Evolutionary conservation across 2,797 vertebrate species (phyloP), one percentile per base, ranked within the genome.

Genomic region (Heliangelus exortis): DNA sequence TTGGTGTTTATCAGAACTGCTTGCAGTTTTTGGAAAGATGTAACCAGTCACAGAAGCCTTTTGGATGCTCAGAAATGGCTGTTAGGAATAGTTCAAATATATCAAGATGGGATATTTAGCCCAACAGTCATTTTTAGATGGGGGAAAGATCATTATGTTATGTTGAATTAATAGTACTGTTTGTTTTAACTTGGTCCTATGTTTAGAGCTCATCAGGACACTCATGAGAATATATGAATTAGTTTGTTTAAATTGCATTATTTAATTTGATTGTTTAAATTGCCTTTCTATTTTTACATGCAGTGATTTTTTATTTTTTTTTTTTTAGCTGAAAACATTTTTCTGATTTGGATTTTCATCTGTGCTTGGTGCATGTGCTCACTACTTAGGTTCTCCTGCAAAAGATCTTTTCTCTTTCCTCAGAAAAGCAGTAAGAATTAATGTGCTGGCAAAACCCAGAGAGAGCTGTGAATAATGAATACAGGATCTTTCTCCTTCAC

Each of bases 211-310:
- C 55, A 43, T 94, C 66, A 91, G 61, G 71, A 48, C 29, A 41
- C 87, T 31, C 74, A 13, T 55, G 77, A 71, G 92, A 88, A 67
- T 57, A 50, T 26, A 58, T 61, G 71, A 93, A 88, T 88, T 86
- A 71, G 73, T 81, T 93, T 75, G 61, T 87, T 94, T 91, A 94
- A 95, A 92, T 96, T 95, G 84, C 53, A 39, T 93, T 95, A 93
- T 94, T 94, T 93, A 90, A 94, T 92, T 84, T 81, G 68, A 89
- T 87, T 90, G 84, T 94, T 94, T 90, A 68, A 94, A 94, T 91
- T 84, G 84, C 31, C 43, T 78, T 73, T 95, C 83, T 63, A 1
- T 47, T 91, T 90, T 86, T 83, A 94, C 57, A 63, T 84, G 74
- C 63, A 39, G 16, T 21, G 9, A 14, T 53, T 53, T 84, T 87